Conservation (phyloP, 2,888 invertebrate genomes). For the Drosophila meridionalis region DNA sequence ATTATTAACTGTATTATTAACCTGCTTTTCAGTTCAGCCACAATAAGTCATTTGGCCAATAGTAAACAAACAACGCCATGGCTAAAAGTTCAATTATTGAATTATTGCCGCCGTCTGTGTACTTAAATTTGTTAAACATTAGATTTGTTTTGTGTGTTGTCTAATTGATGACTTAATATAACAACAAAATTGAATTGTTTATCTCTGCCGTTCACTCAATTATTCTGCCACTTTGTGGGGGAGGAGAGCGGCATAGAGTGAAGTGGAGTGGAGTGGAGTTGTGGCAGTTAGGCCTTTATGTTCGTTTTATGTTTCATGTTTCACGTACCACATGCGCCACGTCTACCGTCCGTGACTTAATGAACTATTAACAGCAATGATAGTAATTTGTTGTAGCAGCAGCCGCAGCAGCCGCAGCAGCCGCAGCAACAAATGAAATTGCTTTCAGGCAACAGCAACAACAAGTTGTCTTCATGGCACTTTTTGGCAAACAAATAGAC, state of each 20-base stretch:
- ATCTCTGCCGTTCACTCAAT: constrained; percentile 78
- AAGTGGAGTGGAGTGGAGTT: constrained; percentile 19
- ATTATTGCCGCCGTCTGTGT: constrained; percentile 6
- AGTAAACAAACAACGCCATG: neutral
- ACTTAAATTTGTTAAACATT: constrained; percentile 15
- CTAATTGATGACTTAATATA: constrained; percentile 80
- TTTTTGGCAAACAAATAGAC: constrained; percentile 81
- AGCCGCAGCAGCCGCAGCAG: constrained; percentile 40
- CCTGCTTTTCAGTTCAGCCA: neutral
- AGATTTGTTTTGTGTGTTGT: constrained; percentile 28
- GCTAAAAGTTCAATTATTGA: constrained; percentile 3
- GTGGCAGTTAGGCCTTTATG: constrained; percentile 34
- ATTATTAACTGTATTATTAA: neutral
- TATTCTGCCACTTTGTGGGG: constrained; percentile 72
- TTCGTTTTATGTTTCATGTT: constrained; percentile 66
- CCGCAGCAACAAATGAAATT: constrained; percentile 67
- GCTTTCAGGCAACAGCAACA: constrained; percentile 63
- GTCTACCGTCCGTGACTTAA: constrained; percentile 76
- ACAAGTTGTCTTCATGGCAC: constrained; percentile 79
- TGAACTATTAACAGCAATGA: constrained; percentile 80
- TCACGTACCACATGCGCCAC: constrained; percentile 66
- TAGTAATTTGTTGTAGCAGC: constrained; percentile 76
- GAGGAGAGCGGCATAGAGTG: neutral
- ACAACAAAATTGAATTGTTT: constrained; percentile 77
- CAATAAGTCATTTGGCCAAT: neutral